Evolutionary conservation across 2,888 invertebrate species (phyloP), one percentile per base, ranked within the genome.

Genomic region (Hydraecia micacea): DNA sequence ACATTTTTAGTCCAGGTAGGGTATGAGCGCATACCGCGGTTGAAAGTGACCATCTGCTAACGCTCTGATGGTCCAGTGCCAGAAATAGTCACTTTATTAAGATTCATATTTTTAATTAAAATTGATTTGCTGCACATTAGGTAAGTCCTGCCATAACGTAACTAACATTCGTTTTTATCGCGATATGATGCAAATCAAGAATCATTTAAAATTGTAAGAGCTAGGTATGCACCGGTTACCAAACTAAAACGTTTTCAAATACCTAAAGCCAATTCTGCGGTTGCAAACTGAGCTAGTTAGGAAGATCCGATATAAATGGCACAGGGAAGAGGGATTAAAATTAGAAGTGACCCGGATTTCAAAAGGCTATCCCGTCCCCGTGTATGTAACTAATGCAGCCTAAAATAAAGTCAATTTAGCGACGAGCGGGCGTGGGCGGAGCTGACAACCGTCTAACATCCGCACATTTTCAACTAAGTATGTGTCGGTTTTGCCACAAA

Each of bases 381-480:
- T 88, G 86, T 90, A 87, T 86, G 80, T 83, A 86, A 87, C 90
- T 91, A 90, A 91, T 92, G 90, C 88, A 89, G 85, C 84, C 89
- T 89, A 91, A 94, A 94, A 94, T 94, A 93, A 88, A 91, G 79
- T 90, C 90, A 88, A 91, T 92, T 91, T 91, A 91, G 89, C 87
- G 75, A 83, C 71, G 75, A 69, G 46, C 75, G 79, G 73, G 80
- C 70, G 91, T 91, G 85, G 92, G 91, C 85, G 85, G 85, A 86
- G 81, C 87, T 89, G 91, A 90, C 90, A 90, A 86, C 85, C 82
- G 86, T 81, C 81, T 81, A 80, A 79, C 87, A 88, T 90, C 88
- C 86, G 87, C 82, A 89, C 84, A 89, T 91, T 90, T 90, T 87
- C 75, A 88, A 86, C 86, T 84, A 89, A 84, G 88, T 87, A 89